Conservation (phyloP, 2,888 invertebrate species). For the Gastrophysa polygoni region DNA sequence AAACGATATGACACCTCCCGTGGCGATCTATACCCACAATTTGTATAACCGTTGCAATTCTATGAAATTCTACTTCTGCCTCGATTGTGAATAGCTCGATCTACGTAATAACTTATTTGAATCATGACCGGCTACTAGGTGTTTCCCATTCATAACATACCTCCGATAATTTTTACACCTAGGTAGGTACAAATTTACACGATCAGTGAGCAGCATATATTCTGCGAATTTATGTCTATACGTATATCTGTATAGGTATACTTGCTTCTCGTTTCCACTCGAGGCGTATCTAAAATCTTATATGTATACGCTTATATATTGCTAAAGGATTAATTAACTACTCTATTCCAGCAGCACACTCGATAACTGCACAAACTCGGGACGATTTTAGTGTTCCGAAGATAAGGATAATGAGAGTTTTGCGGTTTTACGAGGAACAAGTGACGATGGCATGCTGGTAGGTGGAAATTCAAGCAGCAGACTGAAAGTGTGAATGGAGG, state of each 20-base stretch:
- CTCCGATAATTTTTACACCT: conserved; percentile 14
- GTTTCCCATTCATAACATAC: conserved; percentile 23
- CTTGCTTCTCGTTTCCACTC: conserved; percentile 3
- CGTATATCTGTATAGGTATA: neutral
- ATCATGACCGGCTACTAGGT: conserved; percentile 16
- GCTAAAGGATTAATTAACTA: conserved; percentile 11
- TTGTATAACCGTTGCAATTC: neutral
- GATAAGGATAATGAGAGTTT: neutral
- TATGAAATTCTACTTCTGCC: neutral
- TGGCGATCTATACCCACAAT: neutral
- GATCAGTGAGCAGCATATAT: neutral
- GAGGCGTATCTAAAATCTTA: conserved; percentile 5
- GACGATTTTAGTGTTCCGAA: neutral
- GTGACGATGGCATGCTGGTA: neutral
- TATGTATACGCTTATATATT: conserved; percentile 2
- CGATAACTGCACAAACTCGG: conserved; percentile 1
- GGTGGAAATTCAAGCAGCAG: neutral
- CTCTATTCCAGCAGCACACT: conserved; percentile 3
- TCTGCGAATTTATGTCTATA: neutral
- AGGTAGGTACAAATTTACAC: conserved; percentile 4
- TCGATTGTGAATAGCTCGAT: neutral
- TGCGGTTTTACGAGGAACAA: neutral
- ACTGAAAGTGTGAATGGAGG: neutral
- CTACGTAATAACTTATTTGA: conserved; percentile 10
- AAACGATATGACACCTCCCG: neutral